Base-by-base conservation (phyloP, 2,888 invertebrate species). In the Luperina nickerlii region DNA sequence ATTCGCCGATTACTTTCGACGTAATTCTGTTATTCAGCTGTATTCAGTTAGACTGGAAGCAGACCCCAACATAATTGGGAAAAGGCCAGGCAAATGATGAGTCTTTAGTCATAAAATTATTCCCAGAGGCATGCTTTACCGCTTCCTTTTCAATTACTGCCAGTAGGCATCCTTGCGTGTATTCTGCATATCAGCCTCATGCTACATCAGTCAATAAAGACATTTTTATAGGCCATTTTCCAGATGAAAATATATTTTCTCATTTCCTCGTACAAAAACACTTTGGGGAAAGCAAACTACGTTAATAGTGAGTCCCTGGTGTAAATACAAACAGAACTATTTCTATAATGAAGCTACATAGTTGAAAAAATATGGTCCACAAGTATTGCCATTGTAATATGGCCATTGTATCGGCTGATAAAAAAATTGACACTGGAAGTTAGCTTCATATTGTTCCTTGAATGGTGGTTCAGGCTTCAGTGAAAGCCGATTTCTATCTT, bases 111-210 rank as follows among this genome's bases (percentile, higher is more conserved):
- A 13, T 48, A 13, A 48, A 48, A 48, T 4, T 48, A 48, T 20
- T 8, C 63, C 54, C 20, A 13, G 54, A 51, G 24, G 42, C 20
- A 65, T 48, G 0, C 20, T 48, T 18, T 69, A 13, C 13, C 48
- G n/a, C 13, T 77, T 45, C 32, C 18, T 42, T 66, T 79, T 72
- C 72, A 60, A 80, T 79, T 51, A 72, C 27, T 27, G 15, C 3
- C 32, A 48, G 27, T 20, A n/a, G 6, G 24, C 24, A 60, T 18
- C 62, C 18, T 72, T 42, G 27, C 13, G 42, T 72, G 51, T 42
- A 32, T 8, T 15, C 2, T 51, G 15, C 48, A 24, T 24, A 51
- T 8, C 13, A 69, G n/a, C 27, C 8, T 42, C 24, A 4, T 38
- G 45, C 45, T 62, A 32, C 60, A 66, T 48, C 24, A 62, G 62